Evolutionary conservation across 2,888 invertebrate genomes (phyloP).

Genomic region (Lasioglossum figueresi): DNA sequence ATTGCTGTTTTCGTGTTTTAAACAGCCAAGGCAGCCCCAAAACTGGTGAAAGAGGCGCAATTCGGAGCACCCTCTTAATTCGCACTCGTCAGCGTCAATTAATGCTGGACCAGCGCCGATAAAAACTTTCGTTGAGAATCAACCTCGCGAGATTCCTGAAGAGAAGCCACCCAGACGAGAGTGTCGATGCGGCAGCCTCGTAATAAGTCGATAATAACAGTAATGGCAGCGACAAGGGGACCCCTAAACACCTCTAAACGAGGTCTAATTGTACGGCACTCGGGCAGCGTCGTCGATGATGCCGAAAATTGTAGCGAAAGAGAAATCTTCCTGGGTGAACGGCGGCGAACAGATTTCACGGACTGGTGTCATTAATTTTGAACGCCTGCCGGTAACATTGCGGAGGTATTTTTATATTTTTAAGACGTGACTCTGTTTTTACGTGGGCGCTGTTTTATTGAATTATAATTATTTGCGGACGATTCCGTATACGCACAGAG

Average conservation of each 20-base stretch:
- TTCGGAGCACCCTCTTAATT: background rate
- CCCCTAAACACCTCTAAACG: conserved; percentile 82
- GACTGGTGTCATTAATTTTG: conserved; percentile 78
- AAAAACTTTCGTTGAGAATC: background rate
- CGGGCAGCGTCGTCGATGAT: conserved; percentile 14
- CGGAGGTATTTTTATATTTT: background rate
- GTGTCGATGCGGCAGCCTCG: conserved; percentile 69
- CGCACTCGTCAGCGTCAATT: background rate
- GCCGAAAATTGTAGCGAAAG: conserved; percentile 70
- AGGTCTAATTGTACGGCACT: conserved; percentile 80
- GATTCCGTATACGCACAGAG: background rate
- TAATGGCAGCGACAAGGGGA: conserved; percentile 81
- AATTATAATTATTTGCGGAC: too few relatives aligned
- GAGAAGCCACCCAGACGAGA: conserved; percentile 50
- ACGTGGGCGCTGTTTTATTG: too few relatives aligned
- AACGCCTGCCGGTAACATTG: conserved; percentile 73
- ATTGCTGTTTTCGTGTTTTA: too few relatives aligned
- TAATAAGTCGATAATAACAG: conserved; percentile 84
- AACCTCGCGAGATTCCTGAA: background rate
- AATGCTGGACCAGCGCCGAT: background rate
- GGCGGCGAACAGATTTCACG: conserved; percentile 52
- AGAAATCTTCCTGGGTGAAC: conserved; percentile 29
- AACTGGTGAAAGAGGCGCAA: background rate
- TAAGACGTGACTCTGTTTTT: too few relatives aligned
- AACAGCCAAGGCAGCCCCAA: too few relatives aligned